Percentiles rank a stretch among this genome's conserved stretches.
Conservation (phyloP, 2,888 invertebrate genomes). For the Morinoia aosen region DNA sequence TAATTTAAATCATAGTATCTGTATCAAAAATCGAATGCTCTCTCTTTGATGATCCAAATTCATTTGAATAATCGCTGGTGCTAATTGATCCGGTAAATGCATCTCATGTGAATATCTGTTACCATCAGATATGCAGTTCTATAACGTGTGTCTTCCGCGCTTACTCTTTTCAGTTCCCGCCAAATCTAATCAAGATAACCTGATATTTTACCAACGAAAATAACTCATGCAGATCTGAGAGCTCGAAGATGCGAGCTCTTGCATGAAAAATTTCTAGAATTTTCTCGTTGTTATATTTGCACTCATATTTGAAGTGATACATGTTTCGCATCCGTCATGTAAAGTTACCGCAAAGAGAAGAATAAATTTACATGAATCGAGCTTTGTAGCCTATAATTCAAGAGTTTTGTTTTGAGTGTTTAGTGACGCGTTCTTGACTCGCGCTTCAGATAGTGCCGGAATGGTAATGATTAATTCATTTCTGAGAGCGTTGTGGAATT, state of each 20-base stretch:
- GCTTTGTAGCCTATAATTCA: neutral
- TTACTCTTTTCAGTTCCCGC: too few relatives aligned
- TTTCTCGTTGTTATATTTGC: neutral
- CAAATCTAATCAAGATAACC: too few relatives aligned
- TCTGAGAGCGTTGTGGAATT: neutral
- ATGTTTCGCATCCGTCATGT: neutral
- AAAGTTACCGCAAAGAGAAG: neutral
- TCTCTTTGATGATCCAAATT: too few relatives aligned
- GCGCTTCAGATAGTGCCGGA: neutral
- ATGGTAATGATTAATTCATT: neutral
- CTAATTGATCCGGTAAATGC: too few relatives aligned
- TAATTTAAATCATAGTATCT: neutral
- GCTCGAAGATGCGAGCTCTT: too few relatives aligned
- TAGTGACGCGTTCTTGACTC: neutral
- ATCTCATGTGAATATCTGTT: too few relatives aligned
- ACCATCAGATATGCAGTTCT: too few relatives aligned
- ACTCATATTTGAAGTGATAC: neutral
- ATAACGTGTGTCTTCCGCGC: too few relatives aligned
- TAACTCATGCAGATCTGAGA: too few relatives aligned
- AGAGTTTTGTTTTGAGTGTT: neutral
- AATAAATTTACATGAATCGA: neutral
- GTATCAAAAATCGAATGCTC: neutral
- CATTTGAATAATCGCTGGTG: too few relatives aligned
- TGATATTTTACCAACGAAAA: too few relatives aligned
- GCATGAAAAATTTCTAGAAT: neutral